Evolutionary conservation across 1,140 invertebrate genomes (phyloP), one percentile per base, ranked within the genome.

Genomic region (Latrodectus geometricus): DNA sequence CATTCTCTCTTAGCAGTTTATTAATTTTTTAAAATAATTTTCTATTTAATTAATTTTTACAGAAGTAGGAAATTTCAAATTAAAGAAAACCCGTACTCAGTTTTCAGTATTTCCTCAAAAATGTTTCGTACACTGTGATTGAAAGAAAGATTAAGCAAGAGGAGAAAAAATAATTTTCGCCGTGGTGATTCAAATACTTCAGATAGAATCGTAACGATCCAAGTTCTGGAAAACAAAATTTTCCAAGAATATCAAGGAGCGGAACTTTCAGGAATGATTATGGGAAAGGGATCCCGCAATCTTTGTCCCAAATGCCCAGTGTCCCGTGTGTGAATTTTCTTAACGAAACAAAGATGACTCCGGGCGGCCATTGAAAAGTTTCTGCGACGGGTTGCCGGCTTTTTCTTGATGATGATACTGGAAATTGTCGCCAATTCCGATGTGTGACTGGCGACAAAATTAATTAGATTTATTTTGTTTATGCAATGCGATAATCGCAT

Each of bases 261-360:
- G 54, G 54, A 61, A 61, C 54, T 61, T 61, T 66, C 4, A 49
- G 66, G 21, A 21, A 61, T 52, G 83, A 77, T 56, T 73, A 65
- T 48, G 80, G 68, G 76, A 50, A n/a, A 50, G 72, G 11, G 23
- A 11, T 14, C 23, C 70, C 56, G 70, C 83, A 85, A 85, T 85
- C 83, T 85, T 70, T 69, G 81, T 84, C 81, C 83, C 83, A 68
- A 70, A 77, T 85, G 83, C 83, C 72, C 66, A 85, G 74, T 85
- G 83, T 85, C 83, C 83, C 83, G 81, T 84, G 73, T 77, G 83
- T 20, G 83, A 76, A 69, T 77, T 77, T 81, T 72, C 83, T 61
- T 85, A 85, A 85, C 83, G 83, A 85, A 85, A 85, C 83, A 85
- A 85, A 77, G 83, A 85, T 77, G 74, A 85, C 83, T 85, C 83